These are phyloP conservation scores for Gobionotothen gibberifrons DNA, from an alignment of 2,797 vertebrate genomes.

Conservation along the genomic window DNA sequence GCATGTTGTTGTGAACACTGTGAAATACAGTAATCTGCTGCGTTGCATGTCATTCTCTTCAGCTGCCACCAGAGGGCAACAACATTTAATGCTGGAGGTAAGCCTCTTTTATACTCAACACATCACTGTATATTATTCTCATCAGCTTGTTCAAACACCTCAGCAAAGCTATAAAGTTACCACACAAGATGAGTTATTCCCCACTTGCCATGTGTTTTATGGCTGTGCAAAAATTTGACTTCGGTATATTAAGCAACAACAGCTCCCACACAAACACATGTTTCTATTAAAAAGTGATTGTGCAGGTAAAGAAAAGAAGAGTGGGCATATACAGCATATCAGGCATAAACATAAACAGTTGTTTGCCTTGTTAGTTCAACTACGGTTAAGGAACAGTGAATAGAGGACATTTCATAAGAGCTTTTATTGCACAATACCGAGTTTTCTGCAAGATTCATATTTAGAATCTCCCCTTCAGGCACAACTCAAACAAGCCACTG, in stretches of 20 bases:
- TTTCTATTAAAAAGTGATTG: conserved; percentile 8
- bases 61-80: conserved; percentile 57
- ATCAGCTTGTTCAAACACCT: background rate
- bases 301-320: background rate
- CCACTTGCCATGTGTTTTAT: background rate
- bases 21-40: too few relatives aligned
- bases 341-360: conserved; percentile 3
- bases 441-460: conserved; percentile 34
- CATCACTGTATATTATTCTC: background rate
- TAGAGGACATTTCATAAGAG: conserved; percentile 42
- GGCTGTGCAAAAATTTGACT: background rate
- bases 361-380: conserved; percentile 10
- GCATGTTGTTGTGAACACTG: background rate
- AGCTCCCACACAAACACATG: background rate
- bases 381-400: conserved; percentile 19
- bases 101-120: background rate
- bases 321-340: background rate
- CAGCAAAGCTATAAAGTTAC: background rate
- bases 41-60: background rate
- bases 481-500: conserved; percentile 64
- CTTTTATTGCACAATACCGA: conserved; percentile 49
- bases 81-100: background rate
- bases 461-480: conserved; percentile 47
- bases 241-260: too few relatives aligned
- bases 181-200: too few relatives aligned